phyloP scores from a whole-genome alignment of 2,888 invertebrate species.

The Drosophila emarginata region DNA sequence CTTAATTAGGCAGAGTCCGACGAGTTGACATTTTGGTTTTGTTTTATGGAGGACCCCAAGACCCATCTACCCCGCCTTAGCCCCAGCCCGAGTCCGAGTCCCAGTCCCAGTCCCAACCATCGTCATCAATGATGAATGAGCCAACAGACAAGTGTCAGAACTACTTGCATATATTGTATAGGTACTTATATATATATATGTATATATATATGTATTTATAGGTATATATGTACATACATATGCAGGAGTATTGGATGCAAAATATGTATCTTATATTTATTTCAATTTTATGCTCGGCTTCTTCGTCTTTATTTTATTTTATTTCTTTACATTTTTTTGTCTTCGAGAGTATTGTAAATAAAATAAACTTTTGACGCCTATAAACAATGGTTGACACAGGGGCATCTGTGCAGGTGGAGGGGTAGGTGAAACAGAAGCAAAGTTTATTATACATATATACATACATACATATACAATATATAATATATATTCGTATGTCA shows the following conservation, averaged over 20 bases:
- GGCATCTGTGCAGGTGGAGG: slow-evolving; percentile 24
- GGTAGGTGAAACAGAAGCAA: slow-evolving; percentile 11
- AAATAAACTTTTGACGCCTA: slow-evolving; percentile 16
- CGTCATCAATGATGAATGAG: slow-evolving; percentile 50
- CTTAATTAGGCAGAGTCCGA: slow-evolving; percentile 75
- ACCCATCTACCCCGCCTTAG: not conserved
- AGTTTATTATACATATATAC: not conserved
- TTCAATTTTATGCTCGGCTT: no score
- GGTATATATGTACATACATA: slow-evolving; percentile 1
- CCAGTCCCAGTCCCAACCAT: no score
- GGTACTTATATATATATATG: not conserved
- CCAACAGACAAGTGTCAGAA: slow-evolving; percentile 35
- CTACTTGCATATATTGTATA: slow-evolving; percentile 14
- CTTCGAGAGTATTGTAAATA: slow-evolving; percentile 33
- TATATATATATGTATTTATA: slow-evolving; percentile 40
- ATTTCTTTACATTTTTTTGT: not conserved
- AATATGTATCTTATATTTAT: not conserved
- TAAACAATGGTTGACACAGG: slow-evolving; percentile 40
- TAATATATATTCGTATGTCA: slow-evolving; percentile 43
- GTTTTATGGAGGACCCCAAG: slow-evolving; percentile 48
- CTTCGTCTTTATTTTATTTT: no score
- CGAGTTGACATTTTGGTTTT: slow-evolving; percentile 29
- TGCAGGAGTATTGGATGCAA: slow-evolving; percentile 35
- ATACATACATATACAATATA: no score
- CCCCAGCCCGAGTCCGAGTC: no score